phyloP scores from a whole-genome alignment of 2,113 vertebrate species.

The Sylvia atricapilla region DNA sequence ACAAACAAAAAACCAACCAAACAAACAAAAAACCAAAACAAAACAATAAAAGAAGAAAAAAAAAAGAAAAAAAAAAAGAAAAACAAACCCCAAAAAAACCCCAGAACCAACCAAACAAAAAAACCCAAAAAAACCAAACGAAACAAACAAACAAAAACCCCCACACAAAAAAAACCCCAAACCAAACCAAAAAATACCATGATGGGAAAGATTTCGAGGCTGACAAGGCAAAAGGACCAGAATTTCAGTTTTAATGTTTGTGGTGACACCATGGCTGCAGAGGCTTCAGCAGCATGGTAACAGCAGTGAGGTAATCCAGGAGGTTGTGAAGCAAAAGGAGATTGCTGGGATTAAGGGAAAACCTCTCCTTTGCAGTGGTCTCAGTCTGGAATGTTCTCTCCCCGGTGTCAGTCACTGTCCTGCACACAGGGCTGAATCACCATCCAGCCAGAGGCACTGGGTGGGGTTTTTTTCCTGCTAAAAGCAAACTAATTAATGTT shows the following conservation, averaged over 20 bases:
- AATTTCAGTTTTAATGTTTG: background rate
- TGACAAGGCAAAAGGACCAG: background rate
- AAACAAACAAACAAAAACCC: too few relatives aligned
- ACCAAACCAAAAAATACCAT: too few relatives aligned
- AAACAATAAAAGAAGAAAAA: background rate
- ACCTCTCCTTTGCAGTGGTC: background rate
- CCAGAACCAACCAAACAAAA: too few relatives aligned
- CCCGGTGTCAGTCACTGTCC: background rate
- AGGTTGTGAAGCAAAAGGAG: background rate
- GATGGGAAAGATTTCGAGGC: background rate
- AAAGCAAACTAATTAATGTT: background rate
- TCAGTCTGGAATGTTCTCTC: background rate
- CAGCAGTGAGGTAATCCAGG: background rate
- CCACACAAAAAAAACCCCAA: too few relatives aligned
- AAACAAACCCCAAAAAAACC: too few relatives aligned
- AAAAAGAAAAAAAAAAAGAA: background rate
- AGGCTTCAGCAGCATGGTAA: background rate
- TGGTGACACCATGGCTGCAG: background rate
- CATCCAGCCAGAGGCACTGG: background rate
- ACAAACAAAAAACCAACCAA: too few relatives aligned
- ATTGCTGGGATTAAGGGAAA: background rate
- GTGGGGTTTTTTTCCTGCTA: background rate
- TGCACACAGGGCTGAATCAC: background rate
- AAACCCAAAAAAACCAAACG: background rate
- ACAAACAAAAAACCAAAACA: too few relatives aligned